Conservation (phyloP, 2,888 invertebrate genomes). For the Folsomia manolachei region DNA sequence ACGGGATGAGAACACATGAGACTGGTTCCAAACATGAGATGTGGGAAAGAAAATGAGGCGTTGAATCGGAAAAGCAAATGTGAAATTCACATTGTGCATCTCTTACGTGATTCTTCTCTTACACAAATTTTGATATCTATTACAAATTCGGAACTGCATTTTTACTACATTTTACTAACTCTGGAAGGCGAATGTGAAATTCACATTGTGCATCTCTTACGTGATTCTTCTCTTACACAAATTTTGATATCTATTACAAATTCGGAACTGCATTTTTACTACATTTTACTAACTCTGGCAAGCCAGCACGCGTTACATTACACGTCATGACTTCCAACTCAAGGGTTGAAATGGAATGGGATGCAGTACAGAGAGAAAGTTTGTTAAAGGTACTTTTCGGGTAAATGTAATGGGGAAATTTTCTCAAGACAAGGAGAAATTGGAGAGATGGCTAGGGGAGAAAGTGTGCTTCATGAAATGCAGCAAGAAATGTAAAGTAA, state of each 20-base stretch:
- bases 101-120: background rate
- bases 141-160: background rate
- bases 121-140: background rate
- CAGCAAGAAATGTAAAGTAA: background rate
- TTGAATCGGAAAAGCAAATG: constrained; percentile 8
- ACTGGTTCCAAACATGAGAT: no score
- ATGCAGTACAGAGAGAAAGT: no score
- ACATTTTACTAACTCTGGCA: background rate
- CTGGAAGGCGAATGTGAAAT: background rate
- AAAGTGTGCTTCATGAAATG: background rate
- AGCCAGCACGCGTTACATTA: no score
- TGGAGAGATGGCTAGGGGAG: background rate
- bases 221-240: background rate
- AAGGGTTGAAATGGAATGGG: no score
- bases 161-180: background rate
- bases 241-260: background rate
- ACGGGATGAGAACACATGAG: background rate
- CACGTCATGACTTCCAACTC: no score
- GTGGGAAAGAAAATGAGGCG: constrained; percentile 2
- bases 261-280: background rate
- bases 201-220: background rate
- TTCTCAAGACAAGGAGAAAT: background rate
- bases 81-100: background rate
- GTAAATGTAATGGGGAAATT: background rate
- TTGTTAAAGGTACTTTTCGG: background rate